Evolutionary conservation across 2,888 invertebrate species (phyloP).

Genomic region (Caenorhabditis sp.): DNA sequence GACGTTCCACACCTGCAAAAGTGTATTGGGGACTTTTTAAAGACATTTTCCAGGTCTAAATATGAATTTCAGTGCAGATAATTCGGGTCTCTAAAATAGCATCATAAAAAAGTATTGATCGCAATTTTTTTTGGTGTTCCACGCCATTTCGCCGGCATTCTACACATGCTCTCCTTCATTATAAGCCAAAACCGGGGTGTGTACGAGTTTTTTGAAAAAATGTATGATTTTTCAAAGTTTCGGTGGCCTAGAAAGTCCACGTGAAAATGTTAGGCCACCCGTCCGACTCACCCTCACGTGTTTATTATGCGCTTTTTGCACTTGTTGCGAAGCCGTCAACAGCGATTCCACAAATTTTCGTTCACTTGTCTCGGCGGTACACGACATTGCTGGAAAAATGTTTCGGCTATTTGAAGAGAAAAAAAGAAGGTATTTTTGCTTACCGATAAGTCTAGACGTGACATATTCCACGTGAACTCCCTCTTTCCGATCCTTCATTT

Average conservation of each 20-base stretch:
- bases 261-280: no score
- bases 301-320: conserved; percentile 36
- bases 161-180: no score
- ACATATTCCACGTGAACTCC: conserved; percentile 61
- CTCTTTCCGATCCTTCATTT: conserved; percentile 55
- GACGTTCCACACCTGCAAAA: conserved; percentile 88
- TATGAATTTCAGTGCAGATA: not conserved
- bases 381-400: conserved; percentile 48
- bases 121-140: no score
- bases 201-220: not conserved
- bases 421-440: not conserved
- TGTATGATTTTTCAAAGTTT: no score
- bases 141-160: no score
- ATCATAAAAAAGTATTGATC: no score
- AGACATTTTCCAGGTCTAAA: no score
- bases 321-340: conserved; percentile 81
- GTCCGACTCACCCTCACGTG: conserved; percentile 31
- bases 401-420: no score
- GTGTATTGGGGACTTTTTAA: no score
- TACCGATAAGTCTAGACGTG: conserved; percentile 58
- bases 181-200: no score
- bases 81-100: not conserved
- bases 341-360: conserved; percentile 58
- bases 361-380: conserved; percentile 51
- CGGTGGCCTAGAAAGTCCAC: no score